A percentile compares a stretch with the other conserved stretches of the same genome.
phyloP scores from a whole-genome alignment of 2,797 vertebrate species.

The Sarcoramphus papa region DNA sequence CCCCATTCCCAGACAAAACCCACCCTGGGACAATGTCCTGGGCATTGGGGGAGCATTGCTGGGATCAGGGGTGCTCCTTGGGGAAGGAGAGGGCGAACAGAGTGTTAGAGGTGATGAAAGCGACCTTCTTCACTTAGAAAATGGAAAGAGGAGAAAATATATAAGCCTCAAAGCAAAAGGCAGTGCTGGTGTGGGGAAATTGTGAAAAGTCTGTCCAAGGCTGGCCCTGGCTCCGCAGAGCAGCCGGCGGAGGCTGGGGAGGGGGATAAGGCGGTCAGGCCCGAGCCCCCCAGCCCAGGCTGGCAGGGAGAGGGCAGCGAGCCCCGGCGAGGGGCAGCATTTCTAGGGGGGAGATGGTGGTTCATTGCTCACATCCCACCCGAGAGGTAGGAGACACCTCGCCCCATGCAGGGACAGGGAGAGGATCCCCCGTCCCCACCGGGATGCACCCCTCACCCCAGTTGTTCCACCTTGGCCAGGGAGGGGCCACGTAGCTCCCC shows the following conservation, averaged over 20 bases:
- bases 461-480: fast-evolving
- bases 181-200: neutral
- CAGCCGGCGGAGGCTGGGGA: neutral
- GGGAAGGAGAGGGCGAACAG: neutral
- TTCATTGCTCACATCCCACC: neutral
- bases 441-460: fast-evolving
- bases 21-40: neutral
- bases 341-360: neutral
- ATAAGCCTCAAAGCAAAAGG: neutral
- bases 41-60: neutral
- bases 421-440: fast-evolving
- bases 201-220: neutral
- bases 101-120: neutral
- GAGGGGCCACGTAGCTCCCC: fast-evolving
- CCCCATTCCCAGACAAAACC: neutral
- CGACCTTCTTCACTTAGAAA: neutral
- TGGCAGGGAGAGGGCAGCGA: neutral
- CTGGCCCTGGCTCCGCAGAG: neutral
- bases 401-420: fast-evolving
- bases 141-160: neutral
- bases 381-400: fast-evolving
- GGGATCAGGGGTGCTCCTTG: neutral
- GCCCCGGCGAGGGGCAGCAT: fast-evolving
- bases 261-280: fast-evolving
- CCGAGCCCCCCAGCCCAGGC: neutral